Base-by-base conservation (phyloP, 2,888 invertebrate genomes). In the Agriopis leucophaearia region DNA sequence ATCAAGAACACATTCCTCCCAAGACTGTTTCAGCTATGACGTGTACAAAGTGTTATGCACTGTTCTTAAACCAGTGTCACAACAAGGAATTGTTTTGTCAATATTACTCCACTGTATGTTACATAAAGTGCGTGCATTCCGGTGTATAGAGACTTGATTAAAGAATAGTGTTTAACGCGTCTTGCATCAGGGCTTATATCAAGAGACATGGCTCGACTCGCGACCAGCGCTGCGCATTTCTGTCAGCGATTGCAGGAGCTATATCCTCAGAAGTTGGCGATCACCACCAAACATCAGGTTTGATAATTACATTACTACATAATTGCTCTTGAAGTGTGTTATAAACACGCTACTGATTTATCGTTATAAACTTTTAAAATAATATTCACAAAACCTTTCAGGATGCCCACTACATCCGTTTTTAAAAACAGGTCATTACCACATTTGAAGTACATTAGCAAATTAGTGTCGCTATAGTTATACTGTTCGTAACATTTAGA, bases 231-330 rank as follows among this genome's bases (percentile, higher is more conserved):
- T 0, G 90, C 87, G 4, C 91, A 92, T 42, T 81, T 93, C 66
- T 92, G 88, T 75, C 93, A 93, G 74, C 81, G 91, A 45, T 78
- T 93, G n/a, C 91, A 91, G 79, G 93, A 93, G 76, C 63, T 93
- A 71, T 91, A 92, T 66, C 92, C 93, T 13, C 88, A 88, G 67
- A 92, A 90, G 69, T 66, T 91, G 65, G 86, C 85, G 61, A 73
- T 90, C 64, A 74, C 84, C 0, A 82, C 82, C 27, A 90, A 89
- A 64, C 84, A 69, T 12, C 68, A 82, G 88, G 92, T 90, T 69
- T 10, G 75, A 67, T n/a, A 27, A 27, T 27, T 27, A 27, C 27
- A 51, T 48, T 48, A 15, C 48, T 51, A 56, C 13, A 27, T 15
- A 13, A 51, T 45, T 57, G 5, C 12, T 44, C 6, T 6, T 44